Conservation (phyloP, 2,888 invertebrate genomes). For the Scrobipalpa costella region DNA sequence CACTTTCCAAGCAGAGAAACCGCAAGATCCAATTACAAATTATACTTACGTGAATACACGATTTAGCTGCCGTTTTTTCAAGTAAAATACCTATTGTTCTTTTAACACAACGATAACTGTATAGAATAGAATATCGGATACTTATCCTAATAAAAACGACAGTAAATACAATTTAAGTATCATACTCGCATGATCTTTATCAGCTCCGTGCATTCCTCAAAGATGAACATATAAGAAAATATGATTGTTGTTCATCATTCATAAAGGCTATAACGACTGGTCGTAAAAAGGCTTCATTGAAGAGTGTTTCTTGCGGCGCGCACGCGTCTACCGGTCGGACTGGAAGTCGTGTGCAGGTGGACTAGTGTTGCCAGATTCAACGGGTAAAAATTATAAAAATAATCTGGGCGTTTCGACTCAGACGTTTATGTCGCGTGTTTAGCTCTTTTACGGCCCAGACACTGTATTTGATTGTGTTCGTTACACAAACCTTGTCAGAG, state of each 20-base stretch:
- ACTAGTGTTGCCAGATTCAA: background rate
- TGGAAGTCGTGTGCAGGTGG: slow-evolving; percentile 12
- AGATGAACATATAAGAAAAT: slow-evolving; percentile 1
- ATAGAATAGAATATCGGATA: background rate
- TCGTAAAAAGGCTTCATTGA: slow-evolving; percentile 32
- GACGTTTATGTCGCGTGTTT: no score
- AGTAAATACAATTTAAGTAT: background rate
- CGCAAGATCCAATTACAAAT: no score
- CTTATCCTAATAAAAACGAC: no score
- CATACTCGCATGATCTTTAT: slow-evolving; percentile 7
- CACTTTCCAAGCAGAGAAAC: no score
- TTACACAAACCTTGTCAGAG: no score
- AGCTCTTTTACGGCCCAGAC: no score
- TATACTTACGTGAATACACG: no score
- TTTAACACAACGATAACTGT: slow-evolving; percentile 5
- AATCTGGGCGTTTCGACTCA: no score
- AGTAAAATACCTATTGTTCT: no score
- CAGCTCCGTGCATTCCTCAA: background rate
- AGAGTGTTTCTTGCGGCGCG: slow-evolving; percentile 42
- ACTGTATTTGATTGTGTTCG: no score
- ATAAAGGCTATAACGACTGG: slow-evolving; percentile 21
- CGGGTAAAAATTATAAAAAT: background rate
- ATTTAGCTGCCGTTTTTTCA: no score
- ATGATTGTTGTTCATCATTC: slow-evolving; percentile 10
- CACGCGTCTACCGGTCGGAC: slow-evolving; percentile 50